phyloP scores from a whole-genome alignment of 2,888 invertebrate genomes.

The Lasius platythorax region DNA sequence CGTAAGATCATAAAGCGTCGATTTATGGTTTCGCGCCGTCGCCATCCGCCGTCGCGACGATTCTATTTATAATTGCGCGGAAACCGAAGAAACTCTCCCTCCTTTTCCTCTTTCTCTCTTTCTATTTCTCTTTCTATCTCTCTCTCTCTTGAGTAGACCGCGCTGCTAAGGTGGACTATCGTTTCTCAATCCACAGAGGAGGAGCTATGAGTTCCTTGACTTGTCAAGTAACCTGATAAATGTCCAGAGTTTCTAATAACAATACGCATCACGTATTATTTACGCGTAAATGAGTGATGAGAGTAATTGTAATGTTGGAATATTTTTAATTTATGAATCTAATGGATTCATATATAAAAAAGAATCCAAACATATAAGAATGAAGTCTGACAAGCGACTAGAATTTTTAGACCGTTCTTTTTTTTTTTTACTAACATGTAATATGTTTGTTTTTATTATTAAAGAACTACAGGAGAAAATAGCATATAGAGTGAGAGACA shows the following conservation, averaged over 20 bases:
- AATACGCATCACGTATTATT: neutral
- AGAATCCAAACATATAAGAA: neutral
- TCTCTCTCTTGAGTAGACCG: neutral
- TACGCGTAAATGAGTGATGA: neutral
- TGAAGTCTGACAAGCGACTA: neutral
- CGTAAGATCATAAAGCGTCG: conserved; percentile 81
- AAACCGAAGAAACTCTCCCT: conserved; percentile 43
- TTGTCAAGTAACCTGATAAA: neutral
- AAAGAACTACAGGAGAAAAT: neutral
- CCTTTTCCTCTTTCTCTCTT: neutral
- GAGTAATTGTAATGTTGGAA: neutral
- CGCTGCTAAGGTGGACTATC: conserved; percentile 28
- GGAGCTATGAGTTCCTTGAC: neutral
- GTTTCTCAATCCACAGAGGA: neutral
- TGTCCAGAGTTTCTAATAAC: neutral
- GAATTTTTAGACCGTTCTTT: neutral
- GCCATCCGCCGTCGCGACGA: conserved; percentile 75
- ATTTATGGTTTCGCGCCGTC: conserved; percentile 80
- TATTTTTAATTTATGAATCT: neutral
- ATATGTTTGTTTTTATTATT: neutral
- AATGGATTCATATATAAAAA: neutral
- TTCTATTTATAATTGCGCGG: conserved; percentile 80
- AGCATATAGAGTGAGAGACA: neutral
- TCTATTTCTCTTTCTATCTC: neutral
- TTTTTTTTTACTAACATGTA: neutral